Conservation (phyloP, 1,140 invertebrate genomes). For the Achroia grisella region DNA sequence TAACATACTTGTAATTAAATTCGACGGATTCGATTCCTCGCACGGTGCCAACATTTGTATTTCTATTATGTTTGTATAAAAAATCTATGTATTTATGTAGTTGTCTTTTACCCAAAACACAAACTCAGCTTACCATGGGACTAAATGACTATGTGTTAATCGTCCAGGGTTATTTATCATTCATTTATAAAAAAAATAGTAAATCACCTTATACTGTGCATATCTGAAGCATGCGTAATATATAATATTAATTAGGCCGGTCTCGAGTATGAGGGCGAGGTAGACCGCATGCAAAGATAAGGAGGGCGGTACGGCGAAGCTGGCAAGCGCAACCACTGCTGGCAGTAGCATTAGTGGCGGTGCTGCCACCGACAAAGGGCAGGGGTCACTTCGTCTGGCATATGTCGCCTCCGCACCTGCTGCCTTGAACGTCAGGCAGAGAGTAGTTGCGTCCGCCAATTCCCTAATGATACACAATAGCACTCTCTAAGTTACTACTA, state of each 20-base stretch:
- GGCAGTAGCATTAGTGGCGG: conserved; percentile 65
- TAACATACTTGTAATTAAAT: too few relatives aligned
- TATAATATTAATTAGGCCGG: conserved; percentile 41
- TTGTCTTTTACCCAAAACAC: too few relatives aligned
- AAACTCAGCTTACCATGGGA: too few relatives aligned
- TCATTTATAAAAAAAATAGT: background rate
- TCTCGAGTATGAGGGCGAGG: conserved; percentile 44
- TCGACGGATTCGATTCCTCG: too few relatives aligned
- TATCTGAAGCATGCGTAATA: conserved; percentile 49
- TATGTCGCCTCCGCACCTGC: conserved; percentile 78
- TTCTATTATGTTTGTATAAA: too few relatives aligned
- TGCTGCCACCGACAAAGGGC: conserved; percentile 74
- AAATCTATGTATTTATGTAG: too few relatives aligned
- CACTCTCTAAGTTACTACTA: too few relatives aligned
- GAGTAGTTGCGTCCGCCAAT: conserved; percentile 79
- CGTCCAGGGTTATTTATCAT: too few relatives aligned
- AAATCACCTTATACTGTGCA: conserved; percentile 41
- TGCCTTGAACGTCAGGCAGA: conserved; percentile 80
- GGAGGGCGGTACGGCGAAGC: conserved; percentile 41
- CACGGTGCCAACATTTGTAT: too few relatives aligned
- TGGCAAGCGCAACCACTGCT: conserved; percentile 33
- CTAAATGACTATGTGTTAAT: too few relatives aligned
- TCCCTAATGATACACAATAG: conserved; percentile 65
- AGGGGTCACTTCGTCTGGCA: conserved; percentile 67
- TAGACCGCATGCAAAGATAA: conserved; percentile 44